Evolutionary conservation across 1,140 invertebrate genomes (phyloP).

Genomic region (Drosophila lini): DNA sequence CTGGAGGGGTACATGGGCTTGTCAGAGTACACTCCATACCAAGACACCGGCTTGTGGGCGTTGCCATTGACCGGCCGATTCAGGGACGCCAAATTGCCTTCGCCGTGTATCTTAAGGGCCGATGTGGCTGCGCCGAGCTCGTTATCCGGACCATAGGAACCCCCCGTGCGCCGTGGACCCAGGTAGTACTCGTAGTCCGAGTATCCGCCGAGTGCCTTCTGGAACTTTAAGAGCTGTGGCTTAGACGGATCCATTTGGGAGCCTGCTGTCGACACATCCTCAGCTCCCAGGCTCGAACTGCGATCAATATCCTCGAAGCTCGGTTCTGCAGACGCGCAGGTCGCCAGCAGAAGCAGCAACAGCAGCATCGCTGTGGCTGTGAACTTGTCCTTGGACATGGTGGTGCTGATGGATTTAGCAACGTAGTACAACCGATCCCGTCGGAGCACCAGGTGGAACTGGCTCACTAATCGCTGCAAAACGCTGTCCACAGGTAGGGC

Average conservation of each 20-base stretch:
- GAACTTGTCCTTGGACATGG: slow-evolving; percentile 16
- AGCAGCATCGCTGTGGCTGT: slow-evolving; percentile 9
- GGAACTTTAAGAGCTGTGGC: slow-evolving; percentile 24
- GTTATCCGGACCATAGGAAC: slow-evolving; percentile 17
- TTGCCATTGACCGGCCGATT: slow-evolving; percentile 29
- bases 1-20: slow-evolving; percentile 75
- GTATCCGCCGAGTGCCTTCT: slow-evolving; percentile 35
- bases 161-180: slow-evolving; percentile 13
- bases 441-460: slow-evolving; percentile 36
- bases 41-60: slow-evolving; percentile 40
- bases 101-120: slow-evolving; percentile 30
- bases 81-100: slow-evolving; percentile 15
- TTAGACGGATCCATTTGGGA: slow-evolving; percentile 14
- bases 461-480: slow-evolving; percentile 36
- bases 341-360: not conserved
- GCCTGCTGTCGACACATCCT: slow-evolving; percentile 40
- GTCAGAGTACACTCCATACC: slow-evolving; percentile 49
- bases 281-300: slow-evolving; percentile 17
- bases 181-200: slow-evolving; percentile 59
- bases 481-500: slow-evolving; percentile 43
- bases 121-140: slow-evolving; percentile 31
- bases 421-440: slow-evolving; percentile 34
- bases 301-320: slow-evolving; percentile 34
- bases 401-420: not conserved
- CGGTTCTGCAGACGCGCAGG: slow-evolving; percentile 8